phyloP scores from a whole-genome alignment of 2,113 vertebrate species.

The Sander lucioperca region DNA sequence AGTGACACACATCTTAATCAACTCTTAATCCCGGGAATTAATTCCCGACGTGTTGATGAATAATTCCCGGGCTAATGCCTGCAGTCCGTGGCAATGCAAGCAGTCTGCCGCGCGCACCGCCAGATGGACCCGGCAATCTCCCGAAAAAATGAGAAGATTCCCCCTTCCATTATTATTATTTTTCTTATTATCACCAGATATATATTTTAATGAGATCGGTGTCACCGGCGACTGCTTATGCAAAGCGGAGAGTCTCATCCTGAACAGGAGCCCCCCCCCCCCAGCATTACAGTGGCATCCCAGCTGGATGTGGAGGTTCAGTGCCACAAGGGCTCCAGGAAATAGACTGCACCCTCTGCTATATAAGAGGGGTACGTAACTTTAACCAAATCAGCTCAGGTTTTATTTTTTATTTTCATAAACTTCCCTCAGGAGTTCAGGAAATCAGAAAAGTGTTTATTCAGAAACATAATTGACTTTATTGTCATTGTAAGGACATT shows the following conservation, averaged over 20 bases:
- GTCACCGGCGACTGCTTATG: constrained; percentile 48
- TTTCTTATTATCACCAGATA: constrained; percentile 64
- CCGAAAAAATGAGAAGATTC: constrained; percentile 77
- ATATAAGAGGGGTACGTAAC: no score
- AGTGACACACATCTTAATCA: constrained; percentile 99
- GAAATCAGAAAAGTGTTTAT: no score
- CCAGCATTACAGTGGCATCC: not conserved
- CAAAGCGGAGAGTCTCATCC: constrained; percentile 49
- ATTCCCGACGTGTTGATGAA: constrained; percentile 93
- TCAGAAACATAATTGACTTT: no score
- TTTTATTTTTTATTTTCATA: not conserved
- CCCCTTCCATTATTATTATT: constrained; percentile 59
- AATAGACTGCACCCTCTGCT: not conserved
- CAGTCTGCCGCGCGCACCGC: constrained; percentile 75
- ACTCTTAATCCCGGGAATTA: constrained; percentile 96
- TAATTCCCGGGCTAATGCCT: constrained; percentile 89
- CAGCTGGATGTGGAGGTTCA: not conserved
- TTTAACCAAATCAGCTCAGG: not conserved
- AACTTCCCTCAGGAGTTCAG: not conserved
- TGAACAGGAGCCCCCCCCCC: constrained; percentile 7
- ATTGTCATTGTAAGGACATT: no score
- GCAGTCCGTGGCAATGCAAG: constrained; percentile 84
- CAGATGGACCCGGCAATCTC: constrained; percentile 82
- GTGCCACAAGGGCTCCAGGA: not conserved
- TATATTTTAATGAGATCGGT: constrained; percentile 75